A percentile compares a stretch with the other conserved stretches of the same genome.
phyloP scores from a whole-genome alignment of 1,140 invertebrate genomes.

The Drusus annulatus region DNA sequence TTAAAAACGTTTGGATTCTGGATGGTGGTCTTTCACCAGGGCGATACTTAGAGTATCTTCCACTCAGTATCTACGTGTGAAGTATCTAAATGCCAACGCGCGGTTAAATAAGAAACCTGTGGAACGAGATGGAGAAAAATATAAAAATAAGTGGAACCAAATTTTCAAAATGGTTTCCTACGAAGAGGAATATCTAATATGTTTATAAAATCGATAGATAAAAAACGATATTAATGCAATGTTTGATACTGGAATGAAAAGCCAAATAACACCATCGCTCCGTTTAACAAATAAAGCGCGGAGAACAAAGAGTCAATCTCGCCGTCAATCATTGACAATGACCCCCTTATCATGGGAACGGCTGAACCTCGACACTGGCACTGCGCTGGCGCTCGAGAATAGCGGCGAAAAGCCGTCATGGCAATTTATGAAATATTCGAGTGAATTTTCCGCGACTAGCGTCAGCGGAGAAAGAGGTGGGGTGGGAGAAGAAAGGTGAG shows the following conservation, averaged over 20 bases:
- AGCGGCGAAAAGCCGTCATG: slow-evolving; percentile 49
- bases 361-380: slow-evolving; percentile 52
- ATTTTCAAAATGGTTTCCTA: too few species aligned
- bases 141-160: too few species aligned
- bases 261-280: not conserved
- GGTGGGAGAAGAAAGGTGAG: slow-evolving; percentile 37
- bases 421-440: slow-evolving; percentile 45
- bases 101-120: too few species aligned
- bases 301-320: slow-evolving; percentile 34
- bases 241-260: not conserved
- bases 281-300: slow-evolving; percentile 3
- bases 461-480: slow-evolving; percentile 4
- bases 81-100: too few species aligned
- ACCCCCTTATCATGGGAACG: slow-evolving; percentile 54
- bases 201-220: too few species aligned
- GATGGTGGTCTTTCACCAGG: too few species aligned
- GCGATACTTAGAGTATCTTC: too few species aligned
- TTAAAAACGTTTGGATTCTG: too few species aligned
- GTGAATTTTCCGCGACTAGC: slow-evolving; percentile 49
- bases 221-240: too few species aligned
- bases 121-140: too few species aligned
- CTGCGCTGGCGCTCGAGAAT: slow-evolving; percentile 26
- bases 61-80: too few species aligned
- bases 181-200: too few species aligned
- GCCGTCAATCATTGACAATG: slow-evolving; percentile 45